Percentiles rank a stretch among this genome's conserved stretches.
Conservation (phyloP, 2,113 vertebrate species). For the Onychorhynchus coronatus region DNA sequence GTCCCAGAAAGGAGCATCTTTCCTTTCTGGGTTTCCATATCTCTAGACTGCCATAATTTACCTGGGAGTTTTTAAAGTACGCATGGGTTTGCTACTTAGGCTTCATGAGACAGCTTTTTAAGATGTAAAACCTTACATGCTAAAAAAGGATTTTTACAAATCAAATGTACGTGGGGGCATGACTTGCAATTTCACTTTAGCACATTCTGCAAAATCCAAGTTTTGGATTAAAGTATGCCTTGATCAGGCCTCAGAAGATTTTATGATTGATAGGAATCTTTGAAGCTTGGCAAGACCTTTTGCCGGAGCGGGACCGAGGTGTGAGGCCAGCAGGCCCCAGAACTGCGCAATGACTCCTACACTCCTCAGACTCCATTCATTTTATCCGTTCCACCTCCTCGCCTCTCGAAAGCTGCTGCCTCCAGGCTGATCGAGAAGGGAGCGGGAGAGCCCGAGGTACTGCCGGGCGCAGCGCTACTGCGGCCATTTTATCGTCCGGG, state of each 20-base stretch:
- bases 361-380: not conserved
- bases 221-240: not conserved
- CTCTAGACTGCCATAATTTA: not conserved
- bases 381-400: not conserved
- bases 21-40: not conserved
- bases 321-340: not conserved
- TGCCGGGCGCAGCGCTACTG: not conserved
- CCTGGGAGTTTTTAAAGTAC: not conserved
- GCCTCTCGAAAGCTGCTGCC: not conserved
- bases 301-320: not conserved
- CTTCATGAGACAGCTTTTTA: not conserved
- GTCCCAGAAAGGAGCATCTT: not conserved
- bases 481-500: constrained; percentile 58
- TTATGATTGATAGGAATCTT: accelerated
- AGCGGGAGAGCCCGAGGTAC: not conserved
- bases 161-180: not conserved
- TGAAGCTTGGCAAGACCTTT: not conserved
- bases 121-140: not conserved
- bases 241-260: not conserved
- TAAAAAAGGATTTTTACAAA: not conserved
- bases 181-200: not conserved
- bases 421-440: not conserved
- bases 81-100: not conserved
- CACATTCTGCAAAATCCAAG: not conserved
- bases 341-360: not conserved